A percentile compares a stretch with the other conserved stretches of the same genome.
phyloP scores from a whole-genome alignment of 2,797 vertebrate species.

The Anabas testudineus region DNA sequence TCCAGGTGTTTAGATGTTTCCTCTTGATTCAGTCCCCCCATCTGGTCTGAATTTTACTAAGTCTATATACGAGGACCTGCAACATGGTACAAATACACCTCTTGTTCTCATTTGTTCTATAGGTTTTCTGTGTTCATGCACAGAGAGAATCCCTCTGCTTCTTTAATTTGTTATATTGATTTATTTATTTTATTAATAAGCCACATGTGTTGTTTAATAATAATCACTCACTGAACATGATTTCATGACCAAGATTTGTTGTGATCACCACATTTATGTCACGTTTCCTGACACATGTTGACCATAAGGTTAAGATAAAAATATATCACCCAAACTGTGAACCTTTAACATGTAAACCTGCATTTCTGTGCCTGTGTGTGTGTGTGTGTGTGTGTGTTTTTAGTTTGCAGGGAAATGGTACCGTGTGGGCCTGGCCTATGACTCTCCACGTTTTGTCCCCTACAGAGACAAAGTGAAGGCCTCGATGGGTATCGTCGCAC shows the following conservation, averaged over 20 bases:
- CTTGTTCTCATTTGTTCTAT: not conserved
- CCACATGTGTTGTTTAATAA: no score
- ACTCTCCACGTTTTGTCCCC: constrained; percentile 73
- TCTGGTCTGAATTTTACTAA: not conserved
- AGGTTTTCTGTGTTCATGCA: not conserved
- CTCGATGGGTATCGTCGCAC: constrained; percentile 74
- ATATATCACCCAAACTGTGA: no score
- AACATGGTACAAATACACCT: constrained; percentile 15
- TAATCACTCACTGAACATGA: no score
- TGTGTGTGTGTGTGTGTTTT: no score
- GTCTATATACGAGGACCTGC: not conserved
- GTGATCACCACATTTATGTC: no score
- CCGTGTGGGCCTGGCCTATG: constrained; percentile 84
- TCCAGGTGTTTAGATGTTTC: no score
- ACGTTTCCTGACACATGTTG: no score
- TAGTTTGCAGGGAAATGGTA: constrained; percentile 87
- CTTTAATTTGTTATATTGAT: no score
- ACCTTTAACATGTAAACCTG: not conserved
- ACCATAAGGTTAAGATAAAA: not conserved
- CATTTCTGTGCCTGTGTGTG: constrained; percentile 1
- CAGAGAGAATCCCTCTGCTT: not conserved
- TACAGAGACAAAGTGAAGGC: constrained; percentile 74
- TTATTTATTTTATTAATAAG: no score
- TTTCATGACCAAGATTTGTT: no score
- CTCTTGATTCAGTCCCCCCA: not conserved